Base-by-base conservation (phyloP, 2,113 vertebrate species). In the Ifrita kowaldi region DNA sequence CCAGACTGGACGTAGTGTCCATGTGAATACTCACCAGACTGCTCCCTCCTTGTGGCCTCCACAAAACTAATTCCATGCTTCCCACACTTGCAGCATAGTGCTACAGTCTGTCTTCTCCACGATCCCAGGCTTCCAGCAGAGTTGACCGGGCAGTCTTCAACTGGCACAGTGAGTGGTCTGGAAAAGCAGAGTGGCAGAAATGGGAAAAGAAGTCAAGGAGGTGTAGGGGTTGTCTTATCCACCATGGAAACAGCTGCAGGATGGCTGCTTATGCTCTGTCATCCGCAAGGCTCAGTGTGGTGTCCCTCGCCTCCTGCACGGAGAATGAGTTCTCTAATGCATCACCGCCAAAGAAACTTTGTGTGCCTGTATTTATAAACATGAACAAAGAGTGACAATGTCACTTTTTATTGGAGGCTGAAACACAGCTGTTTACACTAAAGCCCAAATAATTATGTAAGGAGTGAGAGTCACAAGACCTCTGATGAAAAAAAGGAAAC, bases 261-360 rank as follows among this genome's bases (percentile, higher is more conserved):
- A 56, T 22, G 67, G 56, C 55, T 80, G 46, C 42, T 71, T 56
- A 20, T 13, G 17, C 24, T 71, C 14, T 47, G 18, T n/a, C 7
- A 2, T 28, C 55, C 0, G 0, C 1, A 0, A 76, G 49, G 22
- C 20, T 87, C 33, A 46, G 10, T 37, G n/a, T 2, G 0, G 32
- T 37, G 32, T 42, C 39, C 33, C 39, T 88, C 46, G 15, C 46
- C 42, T 32, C 52, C 42, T 24, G 21, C 63, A 22, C 1, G 59
- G 90, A 50, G 41, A 87, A 71, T 44, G 30, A 86, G 21, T 33
- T 90, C 16, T 50, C 49, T 56, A 19, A 80, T 8, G 28, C 16
- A 16, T 26, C 46, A 64, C n/a, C 65, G 32, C 13, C 42, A 42
- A 85, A 74, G 42, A 69, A 94, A 95, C 28, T 64, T 91, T 2